Conservation (phyloP, 2,888 invertebrate species). For the Heliconius aoede region DNA sequence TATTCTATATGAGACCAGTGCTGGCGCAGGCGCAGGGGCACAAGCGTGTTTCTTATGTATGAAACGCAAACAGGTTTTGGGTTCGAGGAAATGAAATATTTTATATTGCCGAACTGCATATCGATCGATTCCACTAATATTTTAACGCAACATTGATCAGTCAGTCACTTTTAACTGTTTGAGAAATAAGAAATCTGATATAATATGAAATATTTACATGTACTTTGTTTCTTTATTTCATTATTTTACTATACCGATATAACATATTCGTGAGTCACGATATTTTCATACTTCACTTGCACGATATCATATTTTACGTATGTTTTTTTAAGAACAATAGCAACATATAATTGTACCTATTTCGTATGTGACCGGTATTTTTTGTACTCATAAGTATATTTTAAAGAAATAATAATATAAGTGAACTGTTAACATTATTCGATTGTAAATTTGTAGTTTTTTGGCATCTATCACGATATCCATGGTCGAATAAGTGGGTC, state of each 20-base stretch:
- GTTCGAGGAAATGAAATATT: no score
- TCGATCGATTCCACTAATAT: not conserved
- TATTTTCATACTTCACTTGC: constrained; percentile 8
- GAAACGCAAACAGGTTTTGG: no score
- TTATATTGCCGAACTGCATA: not conserved
- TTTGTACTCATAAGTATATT: not conserved
- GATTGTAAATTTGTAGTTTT: no score
- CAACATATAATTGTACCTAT: not conserved
- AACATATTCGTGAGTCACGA: constrained; percentile 32
- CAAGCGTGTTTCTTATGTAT: no score
- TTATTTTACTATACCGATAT: not conserved
- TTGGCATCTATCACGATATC: no score
- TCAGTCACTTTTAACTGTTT: not conserved
- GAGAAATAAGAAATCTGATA: not conserved
- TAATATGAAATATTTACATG: not conserved
- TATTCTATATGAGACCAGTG: no score
- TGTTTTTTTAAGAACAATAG: not conserved
- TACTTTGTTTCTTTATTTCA: not conserved
- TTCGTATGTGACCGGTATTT: not conserved
- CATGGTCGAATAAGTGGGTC: no score
- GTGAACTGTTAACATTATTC: no score
- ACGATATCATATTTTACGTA: constrained; percentile 21
- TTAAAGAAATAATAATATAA: not conserved
- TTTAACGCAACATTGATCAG: not conserved
- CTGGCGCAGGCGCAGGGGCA: no score